Percentiles rank a stretch among this genome's conserved stretches.
Evolutionary conservation across 2,888 invertebrate species (phyloP).

Genomic region (Trypoxylon attenuatum): DNA sequence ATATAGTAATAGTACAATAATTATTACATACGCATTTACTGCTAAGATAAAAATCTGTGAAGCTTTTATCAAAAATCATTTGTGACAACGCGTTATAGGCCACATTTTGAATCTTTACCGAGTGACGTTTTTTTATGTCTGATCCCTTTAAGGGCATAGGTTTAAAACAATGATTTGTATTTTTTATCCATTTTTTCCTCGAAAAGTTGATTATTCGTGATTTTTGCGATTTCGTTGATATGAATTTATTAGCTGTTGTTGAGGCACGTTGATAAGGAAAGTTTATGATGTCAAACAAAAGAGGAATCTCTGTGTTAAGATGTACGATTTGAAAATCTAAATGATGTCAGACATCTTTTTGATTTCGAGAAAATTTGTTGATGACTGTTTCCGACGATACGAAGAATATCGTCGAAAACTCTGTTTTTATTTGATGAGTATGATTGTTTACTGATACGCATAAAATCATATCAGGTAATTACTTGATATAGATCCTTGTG

Average conservation of each 20-base stretch:
- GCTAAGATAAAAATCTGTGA: constrained; percentile 18
- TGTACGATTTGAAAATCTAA: constrained; percentile 9
- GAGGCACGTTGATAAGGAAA: constrained; percentile 18
- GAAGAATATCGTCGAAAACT: neutral
- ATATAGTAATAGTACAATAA: constrained; percentile 41
- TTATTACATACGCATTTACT: constrained; percentile 25
- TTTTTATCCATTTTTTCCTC: constrained; percentile 4
- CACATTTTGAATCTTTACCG: no score
- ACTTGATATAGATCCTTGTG: neutral
- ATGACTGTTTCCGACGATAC: neutral
- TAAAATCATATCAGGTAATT: constrained; percentile 1
- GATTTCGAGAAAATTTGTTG: constrained; percentile 3
- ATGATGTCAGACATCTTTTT: neutral
- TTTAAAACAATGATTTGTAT: constrained; percentile 26
- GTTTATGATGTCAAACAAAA: constrained; percentile 10
- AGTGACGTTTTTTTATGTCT: constrained; percentile 21
- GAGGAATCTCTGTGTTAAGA: constrained; percentile 1
- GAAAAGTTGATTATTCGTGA: constrained; percentile 23
- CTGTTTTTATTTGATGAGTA: neutral
- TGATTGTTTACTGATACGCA: neutral
- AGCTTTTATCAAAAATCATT: neutral
- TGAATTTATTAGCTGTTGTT: constrained; percentile 22
- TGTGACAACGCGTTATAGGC: neutral
- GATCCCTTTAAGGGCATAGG: constrained; percentile 22
- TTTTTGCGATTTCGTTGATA: constrained; percentile 7